Evolutionary conservation across 2,888 invertebrate genomes (phyloP), one percentile per base, ranked within the genome.

Genomic region (Alentia gelatinosa): DNA sequence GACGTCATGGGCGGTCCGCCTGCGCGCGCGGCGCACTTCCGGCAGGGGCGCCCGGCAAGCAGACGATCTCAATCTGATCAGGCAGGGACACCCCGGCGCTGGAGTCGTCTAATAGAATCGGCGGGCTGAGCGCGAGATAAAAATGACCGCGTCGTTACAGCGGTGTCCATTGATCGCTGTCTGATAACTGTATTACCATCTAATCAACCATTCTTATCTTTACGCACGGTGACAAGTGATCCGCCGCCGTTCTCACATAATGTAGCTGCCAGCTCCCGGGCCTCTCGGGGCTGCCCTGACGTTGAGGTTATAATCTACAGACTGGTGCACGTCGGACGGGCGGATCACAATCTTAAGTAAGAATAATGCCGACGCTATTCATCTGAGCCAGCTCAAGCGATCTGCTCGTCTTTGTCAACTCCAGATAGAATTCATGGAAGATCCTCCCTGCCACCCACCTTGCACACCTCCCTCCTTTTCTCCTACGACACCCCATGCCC

Each of bases 161-260:
- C 23, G 39, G 79, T 79, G 79, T 79, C 79, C 79, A 39, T 37
- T 39, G 79, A 79, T 79, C 19, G 79, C 37, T 35, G 79, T 37
- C 79, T 79, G 79, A 79, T 79, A 79, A 79, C 79, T 79, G 79
- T 37, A 79, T 79, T 79, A 79, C 79, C 37, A 79, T 79, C 79
- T 79, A 79, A 79, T 79, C 79, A 79, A 79, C 5, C 79, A 37
- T 35, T 79, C 79, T 79, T 79, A 79, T 79, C 79, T 79, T 79
- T 79, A 79, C 79, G 79, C 35, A 19, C 37, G 4, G 39, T 79
- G 79, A 79, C 79, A 79, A 79, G 79, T 79, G 79, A 79, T 79
- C 79, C 37, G n/a, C 79, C 35, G 37, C 37, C 39, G 15, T 79
- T 37, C 79, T 23, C 37, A 79, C 39, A 39, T 79, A 79, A 79